Base-by-base conservation (phyloP, 2,888 invertebrate species). In the Muscina levida region DNA sequence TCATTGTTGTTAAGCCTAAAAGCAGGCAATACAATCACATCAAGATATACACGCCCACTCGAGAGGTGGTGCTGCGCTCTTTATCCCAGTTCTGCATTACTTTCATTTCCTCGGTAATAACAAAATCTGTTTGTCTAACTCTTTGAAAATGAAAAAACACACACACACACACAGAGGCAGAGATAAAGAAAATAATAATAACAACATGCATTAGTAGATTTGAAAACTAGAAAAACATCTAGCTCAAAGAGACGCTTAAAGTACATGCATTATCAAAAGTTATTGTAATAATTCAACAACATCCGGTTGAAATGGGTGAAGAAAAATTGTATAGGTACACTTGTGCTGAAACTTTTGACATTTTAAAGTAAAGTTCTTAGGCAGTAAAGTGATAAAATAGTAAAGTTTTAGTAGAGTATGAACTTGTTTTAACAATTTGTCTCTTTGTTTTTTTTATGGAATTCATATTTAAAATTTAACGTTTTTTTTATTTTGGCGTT, bases 1-100 rank as follows among this genome's bases (percentile, higher is more conserved):
- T 59, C 62, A 70, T 67, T 56, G 67, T 71, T 81, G 48, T 77
- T 73, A 57, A 59, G 68, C 66, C 70, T 66, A n/a, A 46, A 59
- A 68, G 66, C 42, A 73, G 57, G 72, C 39, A 75, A 11, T 8
- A 59, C 17, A 71, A 22, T 11, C 53, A 1, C 53, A 53, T 53
- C 19, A 53, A 13, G 13, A 53, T 24, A 1, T 24, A 53, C 53
- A 22, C 11, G 24, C 22, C 1, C 24, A 22, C 24, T 22, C 24
- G 13, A 4, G 13, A 2, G 4, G 2, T 8, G 44, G 11, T 11
- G 5, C 44, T 44, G n/a, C n/a, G n/a, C n/a, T n/a, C n/a, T 44
- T 44, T 44, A n/a, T n/a, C 44, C n/a, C 44, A 8, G 44, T n/a
- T 44, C 11, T 44, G 13, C 59, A 67, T 57, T 68, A 77, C 53